Conservation (phyloP, 2,888 invertebrate species). For the Ochropleura plecta region DNA sequence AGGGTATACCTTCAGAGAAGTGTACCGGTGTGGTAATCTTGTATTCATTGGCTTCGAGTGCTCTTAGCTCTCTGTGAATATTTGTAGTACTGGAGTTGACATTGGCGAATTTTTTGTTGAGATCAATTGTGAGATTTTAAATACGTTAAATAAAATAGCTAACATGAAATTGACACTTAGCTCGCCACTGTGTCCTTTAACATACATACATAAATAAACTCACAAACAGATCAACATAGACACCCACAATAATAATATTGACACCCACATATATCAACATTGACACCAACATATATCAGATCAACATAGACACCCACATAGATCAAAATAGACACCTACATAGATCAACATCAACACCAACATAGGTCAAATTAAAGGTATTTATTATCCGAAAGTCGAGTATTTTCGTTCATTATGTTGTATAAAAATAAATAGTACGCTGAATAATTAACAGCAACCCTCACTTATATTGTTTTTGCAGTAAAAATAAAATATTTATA, state of each 20-base stretch:
- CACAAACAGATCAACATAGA: too few species aligned
- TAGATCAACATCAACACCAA: too few species aligned
- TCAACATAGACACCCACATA: too few species aligned
- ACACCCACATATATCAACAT: too few species aligned
- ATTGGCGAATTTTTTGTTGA: background rate
- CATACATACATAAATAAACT: background rate
- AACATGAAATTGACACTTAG: background rate
- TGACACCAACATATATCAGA: too few species aligned
- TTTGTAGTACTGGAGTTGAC: slow-evolving; percentile 13
- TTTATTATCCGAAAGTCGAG: background rate
- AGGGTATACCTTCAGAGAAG: slow-evolving; percentile 12
- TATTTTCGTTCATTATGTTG: background rate
- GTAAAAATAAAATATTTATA: background rate
- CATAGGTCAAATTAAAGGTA: background rate
- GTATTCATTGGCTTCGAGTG: slow-evolving; percentile 57
- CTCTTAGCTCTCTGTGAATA: slow-evolving; percentile 31
- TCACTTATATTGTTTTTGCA: too few species aligned
- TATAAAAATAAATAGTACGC: background rate
- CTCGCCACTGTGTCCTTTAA: background rate
- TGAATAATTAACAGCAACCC: background rate
- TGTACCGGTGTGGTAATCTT: slow-evolving; percentile 31
- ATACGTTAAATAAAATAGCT: background rate
- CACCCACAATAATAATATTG: too few species aligned
- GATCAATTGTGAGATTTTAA: background rate
- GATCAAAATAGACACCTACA: too few species aligned